Evolutionary conservation across 1,140 invertebrate species (phyloP).

Genomic region (Homarus americanus): DNA sequence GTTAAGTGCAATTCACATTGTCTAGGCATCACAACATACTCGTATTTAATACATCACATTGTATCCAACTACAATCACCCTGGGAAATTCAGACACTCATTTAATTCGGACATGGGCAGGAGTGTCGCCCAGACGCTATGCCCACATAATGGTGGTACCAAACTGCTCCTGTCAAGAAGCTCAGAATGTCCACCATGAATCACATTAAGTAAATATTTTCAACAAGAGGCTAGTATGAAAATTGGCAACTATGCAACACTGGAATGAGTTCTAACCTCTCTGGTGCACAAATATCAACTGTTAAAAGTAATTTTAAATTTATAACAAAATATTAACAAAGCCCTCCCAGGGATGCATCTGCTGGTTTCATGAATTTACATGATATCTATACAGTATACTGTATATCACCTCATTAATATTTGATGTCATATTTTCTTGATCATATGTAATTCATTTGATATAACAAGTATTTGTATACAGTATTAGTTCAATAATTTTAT

Average conservation of each 20-base stretch:
- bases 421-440: neutral
- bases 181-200: neutral
- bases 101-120: conserved; percentile 36
- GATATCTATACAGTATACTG: neutral
- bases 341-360: neutral
- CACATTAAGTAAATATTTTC: neutral
- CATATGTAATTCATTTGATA: neutral
- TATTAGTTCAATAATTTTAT: neutral
- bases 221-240: neutral
- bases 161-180: neutral
- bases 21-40: conserved; percentile 33
- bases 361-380: neutral
- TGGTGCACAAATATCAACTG: neutral
- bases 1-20: conserved; percentile 15
- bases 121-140: neutral
- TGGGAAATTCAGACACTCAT: conserved; percentile 29
- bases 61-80: conserved; percentile 14
- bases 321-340: neutral
- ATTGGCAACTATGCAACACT: neutral
- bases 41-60: conserved; percentile 40
- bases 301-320: neutral
- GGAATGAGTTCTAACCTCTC: neutral
- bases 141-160: conserved; percentile 4
- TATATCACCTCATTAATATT: neutral
- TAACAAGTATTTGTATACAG: neutral